phyloP scores from a whole-genome alignment of 2,888 invertebrate species.

The Callyntrura guangdongensis region DNA sequence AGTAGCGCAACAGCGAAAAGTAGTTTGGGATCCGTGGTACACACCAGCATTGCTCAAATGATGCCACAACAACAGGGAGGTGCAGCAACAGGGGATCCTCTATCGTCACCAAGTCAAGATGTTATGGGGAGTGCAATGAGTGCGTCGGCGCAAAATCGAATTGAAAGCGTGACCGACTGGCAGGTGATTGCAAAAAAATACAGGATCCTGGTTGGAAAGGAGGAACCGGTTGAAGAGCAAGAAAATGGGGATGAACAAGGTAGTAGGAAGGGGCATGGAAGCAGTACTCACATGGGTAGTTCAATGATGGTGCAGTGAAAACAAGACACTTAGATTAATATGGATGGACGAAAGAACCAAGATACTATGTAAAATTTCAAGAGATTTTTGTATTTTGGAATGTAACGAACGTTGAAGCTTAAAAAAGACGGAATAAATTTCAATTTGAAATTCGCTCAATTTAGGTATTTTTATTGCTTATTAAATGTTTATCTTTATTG shows the following conservation, averaged over 20 bases:
- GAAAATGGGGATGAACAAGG: conserved; percentile 6
- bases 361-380: too few species aligned
- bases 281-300: not conserved
- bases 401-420: too few species aligned
- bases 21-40: not conserved
- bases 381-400: too few species aligned
- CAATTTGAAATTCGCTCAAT: too few species aligned
- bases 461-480: too few species aligned
- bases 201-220: conserved; percentile 90
- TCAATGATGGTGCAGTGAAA: conserved; percentile 17
- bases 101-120: too few species aligned
- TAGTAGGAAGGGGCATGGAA: conserved; percentile 7
- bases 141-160: conserved; percentile 89
- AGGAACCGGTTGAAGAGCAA: conserved; percentile 86
- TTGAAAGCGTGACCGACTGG: conserved; percentile 97
- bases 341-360: not conserved
- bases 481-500: too few species aligned
- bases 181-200: conserved; percentile 96
- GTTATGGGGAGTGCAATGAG: not conserved
- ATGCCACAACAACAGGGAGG: not conserved
- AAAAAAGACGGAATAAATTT: too few species aligned
- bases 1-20: not conserved
- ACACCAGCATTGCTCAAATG: not conserved
- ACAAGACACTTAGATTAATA: not conserved
- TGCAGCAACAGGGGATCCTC: not conserved